These are phyloP conservation scores for Australoheros scitulus DNA, from an alignment of 2,113 vertebrate genomes.

Conservation along the genomic window DNA sequence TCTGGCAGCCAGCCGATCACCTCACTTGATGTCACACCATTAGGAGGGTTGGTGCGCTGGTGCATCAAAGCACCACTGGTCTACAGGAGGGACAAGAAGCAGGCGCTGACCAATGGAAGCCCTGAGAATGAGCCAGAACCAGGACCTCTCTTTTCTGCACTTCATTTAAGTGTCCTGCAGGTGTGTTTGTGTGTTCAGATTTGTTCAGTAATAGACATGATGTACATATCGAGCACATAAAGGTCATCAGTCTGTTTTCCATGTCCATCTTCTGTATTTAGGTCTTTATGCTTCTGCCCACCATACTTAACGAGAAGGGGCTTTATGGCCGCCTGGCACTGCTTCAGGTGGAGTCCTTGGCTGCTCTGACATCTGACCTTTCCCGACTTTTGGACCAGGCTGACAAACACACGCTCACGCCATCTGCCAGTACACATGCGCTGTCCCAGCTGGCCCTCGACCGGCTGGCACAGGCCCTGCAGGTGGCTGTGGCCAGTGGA, in stretches of 20 bases:
- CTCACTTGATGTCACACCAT: conserved; percentile 90
- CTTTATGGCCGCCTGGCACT: conserved; percentile 92
- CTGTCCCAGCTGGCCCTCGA: conserved; percentile 91
- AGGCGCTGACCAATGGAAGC: conserved; percentile 71
- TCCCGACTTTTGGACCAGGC: conserved; percentile 86
- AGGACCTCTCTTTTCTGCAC: conserved; percentile 88
- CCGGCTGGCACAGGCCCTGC: conserved; percentile 92
- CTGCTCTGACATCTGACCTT: conserved; percentile 76
- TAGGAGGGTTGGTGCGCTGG: conserved; percentile 92
- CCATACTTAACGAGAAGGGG: conserved; percentile 91
- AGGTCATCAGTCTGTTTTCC: not conserved
- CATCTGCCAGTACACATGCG: conserved; percentile 75
- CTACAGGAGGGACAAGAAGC: conserved; percentile 84
- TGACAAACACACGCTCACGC: conserved; percentile 87
- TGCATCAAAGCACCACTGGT: conserved; percentile 92
- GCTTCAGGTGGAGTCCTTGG: conserved; percentile 89
- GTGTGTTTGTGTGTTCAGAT: conserved; percentile 68
- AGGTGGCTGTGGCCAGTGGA: conserved; percentile 93
- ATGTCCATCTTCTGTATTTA: conserved; percentile 70
- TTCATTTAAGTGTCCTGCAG: conserved; percentile 95
- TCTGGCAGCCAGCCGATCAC: conserved; percentile 88
- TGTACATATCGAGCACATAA: not conserved
- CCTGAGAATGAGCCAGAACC: conserved; percentile 64
- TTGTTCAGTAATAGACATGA: not conserved
- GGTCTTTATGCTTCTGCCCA: conserved; percentile 89